Conservation (phyloP, 64 coral and sea anemone species). For the Pocillopora verrucosa region DNA sequence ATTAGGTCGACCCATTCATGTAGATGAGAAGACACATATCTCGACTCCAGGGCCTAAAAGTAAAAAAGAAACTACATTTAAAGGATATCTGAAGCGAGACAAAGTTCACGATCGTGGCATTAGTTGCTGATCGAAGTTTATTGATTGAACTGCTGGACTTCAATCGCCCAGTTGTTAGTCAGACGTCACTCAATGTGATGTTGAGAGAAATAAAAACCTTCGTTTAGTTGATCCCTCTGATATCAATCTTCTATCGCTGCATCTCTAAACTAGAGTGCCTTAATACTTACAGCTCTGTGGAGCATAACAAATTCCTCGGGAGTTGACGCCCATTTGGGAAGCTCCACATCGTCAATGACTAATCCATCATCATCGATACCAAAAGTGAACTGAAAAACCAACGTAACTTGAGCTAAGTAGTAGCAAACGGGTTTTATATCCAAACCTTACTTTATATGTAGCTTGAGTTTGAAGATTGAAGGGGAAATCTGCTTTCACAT, state of each 20-base stretch:
- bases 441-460: too few relatives aligned
- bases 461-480: neutral
- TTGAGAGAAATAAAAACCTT: too few relatives aligned
- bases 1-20: constrained; percentile 97
- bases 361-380: constrained; percentile 96
- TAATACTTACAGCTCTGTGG: constrained; percentile 83
- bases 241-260: neutral
- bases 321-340: constrained; percentile 81
- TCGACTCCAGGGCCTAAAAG: constrained; percentile 88
- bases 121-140: too few relatives aligned
- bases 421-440: too few relatives aligned
- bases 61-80: neutral
- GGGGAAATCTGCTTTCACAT: neutral
- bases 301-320: constrained; percentile 91
- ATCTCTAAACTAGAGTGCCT: neutral
- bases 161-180: too few relatives aligned
- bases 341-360: constrained; percentile 93
- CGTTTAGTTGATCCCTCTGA: neutral
- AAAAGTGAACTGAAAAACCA: constrained; percentile 84
- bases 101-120: too few relatives aligned
- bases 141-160: too few relatives aligned
- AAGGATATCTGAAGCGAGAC: too few relatives aligned
- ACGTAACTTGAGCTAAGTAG: too few relatives aligned
- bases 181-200: too few relatives aligned
- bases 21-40: constrained; percentile 76